Evolutionary conservation across 2,888 invertebrate species (phyloP), one percentile per base, ranked within the genome.

Genomic region (Entomobrya proxima): DNA sequence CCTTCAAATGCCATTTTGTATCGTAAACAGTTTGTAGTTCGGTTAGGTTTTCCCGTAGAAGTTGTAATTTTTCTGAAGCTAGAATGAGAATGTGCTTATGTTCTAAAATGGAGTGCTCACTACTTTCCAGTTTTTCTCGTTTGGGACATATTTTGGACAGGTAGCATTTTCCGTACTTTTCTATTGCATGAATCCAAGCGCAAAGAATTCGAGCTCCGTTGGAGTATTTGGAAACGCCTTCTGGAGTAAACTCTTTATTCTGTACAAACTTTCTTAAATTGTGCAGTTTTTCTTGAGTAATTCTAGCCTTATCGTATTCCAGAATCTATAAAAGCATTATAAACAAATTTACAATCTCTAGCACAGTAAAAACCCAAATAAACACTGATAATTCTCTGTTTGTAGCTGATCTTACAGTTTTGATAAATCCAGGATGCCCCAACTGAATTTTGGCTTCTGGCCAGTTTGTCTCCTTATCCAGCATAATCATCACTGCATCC

Each of bases 141-240:
- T 85, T 85, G 9, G 85, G 85, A 4, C 18, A 13, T 35, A 85
- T 78, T 35, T 74, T 47, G 5, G 72, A 21, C 1, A 85, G 74
- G 35, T 72, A 85, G 7, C 32, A 50, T 32, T 52, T 37, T 18
- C 85, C 78, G 27, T 85, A 85, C 13, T 85, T 85, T 24, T 85
- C 85, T 1, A 85, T 47, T 1, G 78, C 85, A 58, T 61, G 78
- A 15, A 85, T 69, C 85, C 85, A 85, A 2, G 72, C 30, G 37
- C 85, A 85, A 0, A 85, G 40, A 15, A 78, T 35, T 47, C 85
- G 27, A 15, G 85, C 85, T n/a, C 78, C 85, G 50, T 85, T 85
- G 21, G 85, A 85, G 50, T 85, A 44, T 24, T 85, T 85, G n/a
- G 40, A 18, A 7, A 85, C 78, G 11, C 44, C 85, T 15, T 85